Percentiles rank a stretch among this genome's conserved stretches.
Conservation (phyloP, 2,797 vertebrate species). For the Sparus aurata region DNA sequence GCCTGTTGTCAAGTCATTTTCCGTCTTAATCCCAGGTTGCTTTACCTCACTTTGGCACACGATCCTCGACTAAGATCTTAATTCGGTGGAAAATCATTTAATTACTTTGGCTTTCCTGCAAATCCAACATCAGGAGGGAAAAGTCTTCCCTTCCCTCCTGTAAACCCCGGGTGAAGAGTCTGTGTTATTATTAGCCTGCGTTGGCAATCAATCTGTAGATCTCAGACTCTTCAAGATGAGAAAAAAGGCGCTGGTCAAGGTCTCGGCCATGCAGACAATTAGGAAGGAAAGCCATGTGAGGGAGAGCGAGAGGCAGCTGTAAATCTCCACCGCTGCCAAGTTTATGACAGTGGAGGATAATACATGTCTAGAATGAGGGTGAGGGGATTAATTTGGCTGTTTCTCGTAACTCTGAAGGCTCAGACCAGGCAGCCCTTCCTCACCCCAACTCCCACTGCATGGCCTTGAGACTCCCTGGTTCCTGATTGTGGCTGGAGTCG, state of each 20-base stretch:
- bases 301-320: conserved; percentile 70
- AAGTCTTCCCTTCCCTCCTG: conserved; percentile 53
- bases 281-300: conserved; percentile 67
- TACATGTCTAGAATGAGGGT: conserved; percentile 72
- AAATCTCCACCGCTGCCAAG: conserved; percentile 82
- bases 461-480: conserved; percentile 65
- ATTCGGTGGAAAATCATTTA: conserved; percentile 78
- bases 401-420: conserved; percentile 70
- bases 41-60: conserved; percentile 50
- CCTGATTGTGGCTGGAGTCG: conserved; percentile 66
- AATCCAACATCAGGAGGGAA: conserved; percentile 62
- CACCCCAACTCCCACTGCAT: conserved; percentile 46
- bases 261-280: conserved; percentile 72
- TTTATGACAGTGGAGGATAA: conserved; percentile 83
- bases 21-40: conserved; percentile 59
- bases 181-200: conserved; percentile 75
- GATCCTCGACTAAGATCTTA: conserved; percentile 60
- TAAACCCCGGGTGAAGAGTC: conserved; percentile 56
- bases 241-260: conserved; percentile 71
- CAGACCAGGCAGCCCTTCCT: conserved; percentile 58
- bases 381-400: conserved; percentile 80
- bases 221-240: conserved; percentile 51
- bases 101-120: conserved; percentile 72
- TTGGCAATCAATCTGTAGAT: conserved; percentile 73
- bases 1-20: conserved; percentile 21